A percentile compares a stretch with the other conserved stretches of the same genome.
These are phyloP conservation scores for Chelonus insularis DNA, from an alignment of 1,140 invertebrate genomes.

Conservation along the genomic window DNA sequence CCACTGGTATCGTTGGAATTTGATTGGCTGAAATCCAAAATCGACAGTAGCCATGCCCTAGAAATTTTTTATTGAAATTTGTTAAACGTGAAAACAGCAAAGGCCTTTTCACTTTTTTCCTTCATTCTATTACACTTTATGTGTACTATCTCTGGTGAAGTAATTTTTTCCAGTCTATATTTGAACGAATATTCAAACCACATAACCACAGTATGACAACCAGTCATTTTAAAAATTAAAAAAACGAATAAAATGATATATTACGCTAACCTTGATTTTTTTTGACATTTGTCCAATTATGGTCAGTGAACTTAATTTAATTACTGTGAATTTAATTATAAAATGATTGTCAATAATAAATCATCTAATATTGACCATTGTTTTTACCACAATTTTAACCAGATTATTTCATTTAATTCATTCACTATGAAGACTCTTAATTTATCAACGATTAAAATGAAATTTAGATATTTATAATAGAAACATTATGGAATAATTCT, in stretches of 20 bases:
- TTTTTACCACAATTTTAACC: no score
- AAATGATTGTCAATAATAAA: not conserved
- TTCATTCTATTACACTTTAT: not conserved
- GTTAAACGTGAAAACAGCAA: not conserved
- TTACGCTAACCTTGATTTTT: not conserved
- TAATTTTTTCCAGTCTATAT: not conserved
- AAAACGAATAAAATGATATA: no score
- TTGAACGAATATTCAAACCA: not conserved
- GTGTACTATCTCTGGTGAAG: not conserved
- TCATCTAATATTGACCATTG: not conserved
- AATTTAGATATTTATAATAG: no score
- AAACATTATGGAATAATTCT: no score
- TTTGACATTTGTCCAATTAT: slow-evolving; percentile 15
- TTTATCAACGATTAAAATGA: no score
- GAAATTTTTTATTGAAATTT: slow-evolving; percentile 27
- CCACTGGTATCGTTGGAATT: slow-evolving; percentile 30
- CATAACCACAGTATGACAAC: not conserved
- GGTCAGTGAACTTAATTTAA: slow-evolving; percentile 1
- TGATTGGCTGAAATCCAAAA: slow-evolving; percentile 38
- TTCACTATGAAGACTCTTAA: no score
- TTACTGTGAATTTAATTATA: not conserved
- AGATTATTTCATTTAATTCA: no score
- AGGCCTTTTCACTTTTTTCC: not conserved
- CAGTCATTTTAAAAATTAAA: no score
- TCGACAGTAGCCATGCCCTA: slow-evolving; percentile 12